Base-by-base conservation (phyloP, 2,888 invertebrate genomes). In the Psylliodes chrysocephalus region DNA sequence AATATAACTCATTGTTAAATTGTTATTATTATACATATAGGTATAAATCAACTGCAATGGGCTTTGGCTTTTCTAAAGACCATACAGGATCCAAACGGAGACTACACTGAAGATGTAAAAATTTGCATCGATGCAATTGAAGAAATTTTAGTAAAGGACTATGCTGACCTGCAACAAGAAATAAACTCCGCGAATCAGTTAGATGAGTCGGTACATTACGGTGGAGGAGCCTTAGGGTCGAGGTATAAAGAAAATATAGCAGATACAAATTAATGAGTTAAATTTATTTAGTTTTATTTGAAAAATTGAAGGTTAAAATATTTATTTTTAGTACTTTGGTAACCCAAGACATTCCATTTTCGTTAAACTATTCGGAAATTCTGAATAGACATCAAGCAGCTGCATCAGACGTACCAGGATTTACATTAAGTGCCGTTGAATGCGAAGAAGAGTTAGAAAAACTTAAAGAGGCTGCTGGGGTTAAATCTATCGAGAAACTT, bases 1-100 rank as follows among this genome's bases (percentile, higher is more conserved):
- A 22, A 4, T 22, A 22, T 22, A 12, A 47, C 7, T n/a, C 22
- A n/a, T 47, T 5, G 7, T 28, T 22, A n/a, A n/a, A 18, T 8
- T 40, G 7, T 14, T 7, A 15, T n/a, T 14, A 19, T 40, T 40
- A 40, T 40, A 40, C 10, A 42, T 54, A 10, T 18, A 78, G 83
- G 83, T 28, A 82, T 83, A 46, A 78, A 75, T n/a, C 83, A 84
- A 63, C 69, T 84, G 17, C 82, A 83, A 53, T 84, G 84, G 83
- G 83, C 83, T 0, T 70, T 82, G 18, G 75, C 75, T 28, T 83
- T 84, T 66, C 63, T 84, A 10, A 74, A 79, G 44, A 79, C 80
- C 2, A 76, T 83, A 12, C 77, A 76, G 54, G 77, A 78, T 62
- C 62, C 72, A 4, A 74, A 77, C 35, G 81, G 81, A 0, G 77